Conservation (phyloP, 2,113 vertebrate genomes). For the Protobothrops flavoviridis region DNA sequence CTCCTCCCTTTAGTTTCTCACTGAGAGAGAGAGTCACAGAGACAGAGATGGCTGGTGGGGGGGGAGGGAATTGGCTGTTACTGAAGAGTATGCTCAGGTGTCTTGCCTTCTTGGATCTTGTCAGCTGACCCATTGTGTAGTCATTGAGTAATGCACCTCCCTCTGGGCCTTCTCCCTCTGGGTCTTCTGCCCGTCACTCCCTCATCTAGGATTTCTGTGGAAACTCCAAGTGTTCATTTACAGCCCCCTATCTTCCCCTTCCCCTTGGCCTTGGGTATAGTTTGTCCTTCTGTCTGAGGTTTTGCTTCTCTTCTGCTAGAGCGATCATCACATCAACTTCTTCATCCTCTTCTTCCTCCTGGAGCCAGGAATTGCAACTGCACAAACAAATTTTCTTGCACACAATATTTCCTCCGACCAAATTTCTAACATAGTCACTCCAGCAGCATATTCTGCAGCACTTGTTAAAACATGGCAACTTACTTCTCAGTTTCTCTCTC, state of each 20-base stretch:
- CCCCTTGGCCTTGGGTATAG: not conserved
- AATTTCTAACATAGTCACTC: not conserved
- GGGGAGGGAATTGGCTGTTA: not conserved
- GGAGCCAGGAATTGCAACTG: not conserved
- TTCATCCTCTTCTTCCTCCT: not conserved
- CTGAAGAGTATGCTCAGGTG: not conserved
- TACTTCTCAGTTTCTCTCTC: not conserved
- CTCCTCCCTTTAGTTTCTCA: not conserved
- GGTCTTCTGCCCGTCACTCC: not conserved
- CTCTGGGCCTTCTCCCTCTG: not conserved
- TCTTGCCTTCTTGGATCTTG: not conserved
- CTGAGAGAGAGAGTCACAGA: too few relatives aligned
- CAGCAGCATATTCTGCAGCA: not conserved
- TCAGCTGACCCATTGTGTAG: not conserved
- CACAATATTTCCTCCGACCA: not conserved
- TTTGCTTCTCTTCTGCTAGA: not conserved
- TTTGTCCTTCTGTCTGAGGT: not conserved
- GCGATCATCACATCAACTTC: not conserved
- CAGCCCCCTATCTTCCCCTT: not conserved
- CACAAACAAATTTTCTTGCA: not conserved
- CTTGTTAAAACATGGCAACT: not conserved
- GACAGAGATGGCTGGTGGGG: not conserved
- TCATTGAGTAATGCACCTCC: not conserved
- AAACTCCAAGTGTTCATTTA: not conserved
- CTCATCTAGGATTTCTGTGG: too few relatives aligned